These are phyloP conservation scores for Apamea crenata DNA, from an alignment of 2,888 invertebrate genomes.

Conservation along the genomic window DNA sequence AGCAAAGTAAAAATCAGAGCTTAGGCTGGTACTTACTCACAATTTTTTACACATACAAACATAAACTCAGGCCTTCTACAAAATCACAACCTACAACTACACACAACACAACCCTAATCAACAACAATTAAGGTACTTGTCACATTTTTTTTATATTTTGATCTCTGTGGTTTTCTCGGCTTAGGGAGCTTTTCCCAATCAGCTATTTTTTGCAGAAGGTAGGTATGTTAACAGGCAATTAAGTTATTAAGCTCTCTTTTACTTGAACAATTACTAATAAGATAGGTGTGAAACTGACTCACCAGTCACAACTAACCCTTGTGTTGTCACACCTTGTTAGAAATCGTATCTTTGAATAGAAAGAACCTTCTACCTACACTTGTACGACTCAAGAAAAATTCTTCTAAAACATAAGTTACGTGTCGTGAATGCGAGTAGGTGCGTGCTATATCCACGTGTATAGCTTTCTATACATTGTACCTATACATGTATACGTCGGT, in stretches of 20 bases:
- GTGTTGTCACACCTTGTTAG: not conserved
- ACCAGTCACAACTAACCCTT: not conserved
- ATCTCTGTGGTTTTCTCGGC: not conserved
- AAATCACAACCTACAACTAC: not conserved
- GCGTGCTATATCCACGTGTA: conserved; percentile 58
- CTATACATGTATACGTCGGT: conserved; percentile 62
- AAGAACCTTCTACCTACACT: not conserved
- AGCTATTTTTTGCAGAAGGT: not conserved
- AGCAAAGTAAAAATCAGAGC: not conserved
- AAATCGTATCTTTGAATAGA: conserved; percentile 1
- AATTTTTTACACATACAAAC: not conserved
- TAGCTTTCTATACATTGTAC: conserved; percentile 52
- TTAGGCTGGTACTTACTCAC: not conserved
- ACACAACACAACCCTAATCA: not conserved
- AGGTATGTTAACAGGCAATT: not conserved
- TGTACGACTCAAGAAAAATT: conserved; percentile 70
- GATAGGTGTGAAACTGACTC: not conserved
- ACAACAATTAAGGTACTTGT: not conserved
- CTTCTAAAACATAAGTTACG: conserved; percentile 83
- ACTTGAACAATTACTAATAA: not conserved
- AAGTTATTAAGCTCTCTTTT: not conserved
- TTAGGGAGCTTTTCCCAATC: not conserved
- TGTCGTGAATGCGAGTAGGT: conserved; percentile 78
- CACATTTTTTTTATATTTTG: not conserved
- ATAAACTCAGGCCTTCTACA: not conserved